Percentiles rank a stretch among this genome's conserved stretches.
Evolutionary conservation across 2,797 vertebrate genomes (phyloP).

Genomic region (Tadarida brasiliensis): DNA sequence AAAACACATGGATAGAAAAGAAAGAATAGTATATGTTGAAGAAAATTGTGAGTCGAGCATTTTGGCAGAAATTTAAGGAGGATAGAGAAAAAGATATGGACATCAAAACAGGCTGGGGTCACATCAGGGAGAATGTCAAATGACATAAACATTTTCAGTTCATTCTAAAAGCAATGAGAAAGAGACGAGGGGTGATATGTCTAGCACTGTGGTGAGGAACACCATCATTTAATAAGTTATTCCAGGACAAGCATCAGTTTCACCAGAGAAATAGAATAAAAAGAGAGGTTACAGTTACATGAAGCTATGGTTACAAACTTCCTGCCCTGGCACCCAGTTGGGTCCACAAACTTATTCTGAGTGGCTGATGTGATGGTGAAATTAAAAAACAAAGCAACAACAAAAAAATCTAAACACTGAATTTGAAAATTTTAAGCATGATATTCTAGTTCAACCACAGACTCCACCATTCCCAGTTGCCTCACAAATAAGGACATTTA

Average conservation of each 20-base stretch:
- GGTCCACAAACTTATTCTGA: not conserved
- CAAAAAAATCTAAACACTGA: not conserved
- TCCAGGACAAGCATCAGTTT: not conserved
- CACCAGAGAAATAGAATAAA: not conserved
- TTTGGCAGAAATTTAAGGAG: not conserved
- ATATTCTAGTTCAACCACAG: not conserved
- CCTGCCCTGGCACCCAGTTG: not conserved
- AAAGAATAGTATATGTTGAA: not conserved
- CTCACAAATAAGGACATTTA: not conserved
- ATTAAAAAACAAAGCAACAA: not conserved
- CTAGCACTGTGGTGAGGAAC: not conserved
- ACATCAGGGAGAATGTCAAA: not conserved
- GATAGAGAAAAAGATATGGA: not conserved
- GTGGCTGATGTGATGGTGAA: not conserved
- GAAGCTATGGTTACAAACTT: not conserved
- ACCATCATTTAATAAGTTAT: not conserved
- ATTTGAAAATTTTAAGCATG: not conserved
- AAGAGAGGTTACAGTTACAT: not conserved
- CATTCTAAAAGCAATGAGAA: slow-evolving; percentile 21
- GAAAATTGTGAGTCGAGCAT: not conserved
- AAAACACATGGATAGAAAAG: not conserved
- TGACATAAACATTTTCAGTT: not conserved
- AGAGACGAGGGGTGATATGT: not conserved
- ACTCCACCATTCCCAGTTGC: not conserved
- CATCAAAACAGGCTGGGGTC: not conserved